Evolutionary conservation across 1,140 invertebrate genomes (phyloP).

Genomic region (Oryctes rhinoceros): DNA sequence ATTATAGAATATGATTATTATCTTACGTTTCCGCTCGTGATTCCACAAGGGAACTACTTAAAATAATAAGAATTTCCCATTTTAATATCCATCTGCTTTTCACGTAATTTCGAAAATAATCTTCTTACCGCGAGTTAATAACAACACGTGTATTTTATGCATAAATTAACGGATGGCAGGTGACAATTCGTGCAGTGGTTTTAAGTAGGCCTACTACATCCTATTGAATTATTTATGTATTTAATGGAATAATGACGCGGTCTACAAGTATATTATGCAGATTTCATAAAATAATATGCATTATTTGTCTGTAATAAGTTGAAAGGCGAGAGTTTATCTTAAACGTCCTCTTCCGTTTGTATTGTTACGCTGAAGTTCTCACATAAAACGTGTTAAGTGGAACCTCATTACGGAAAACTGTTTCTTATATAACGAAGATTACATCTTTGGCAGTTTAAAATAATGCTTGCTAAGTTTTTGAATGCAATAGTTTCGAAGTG

Average conservation of each 20-base stretch:
- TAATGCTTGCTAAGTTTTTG: too few species aligned
- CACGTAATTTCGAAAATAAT: slow-evolving; percentile 5
- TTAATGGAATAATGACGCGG: background rate
- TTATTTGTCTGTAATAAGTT: background rate
- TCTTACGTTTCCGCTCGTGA: background rate
- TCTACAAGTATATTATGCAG: slow-evolving; percentile 9
- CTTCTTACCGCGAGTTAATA: background rate
- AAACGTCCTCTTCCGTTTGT: background rate
- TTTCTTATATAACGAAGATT: too few species aligned
- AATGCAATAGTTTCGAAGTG: too few species aligned
- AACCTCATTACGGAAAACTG: too few species aligned
- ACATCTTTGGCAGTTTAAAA: too few species aligned
- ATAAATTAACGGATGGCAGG: background rate
- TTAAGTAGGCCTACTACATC: slow-evolving; percentile 1
- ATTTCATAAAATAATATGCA: background rate
- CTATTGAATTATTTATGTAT: slow-evolving; percentile 6
- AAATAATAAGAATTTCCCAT: background rate
- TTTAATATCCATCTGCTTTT: background rate
- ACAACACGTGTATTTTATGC: background rate
- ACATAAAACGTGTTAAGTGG: too few species aligned
- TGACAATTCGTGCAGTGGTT: slow-evolving; percentile 17
- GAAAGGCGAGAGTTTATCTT: slow-evolving; percentile 3
- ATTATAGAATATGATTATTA: too few species aligned
- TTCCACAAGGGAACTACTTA: background rate
- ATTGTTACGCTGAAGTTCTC: background rate